Percentiles rank a stretch among this genome's conserved stretches.
These are phyloP conservation scores for Lacanobia wlatinum DNA, from an alignment of 2,888 invertebrate genomes.

Conservation along the genomic window DNA sequence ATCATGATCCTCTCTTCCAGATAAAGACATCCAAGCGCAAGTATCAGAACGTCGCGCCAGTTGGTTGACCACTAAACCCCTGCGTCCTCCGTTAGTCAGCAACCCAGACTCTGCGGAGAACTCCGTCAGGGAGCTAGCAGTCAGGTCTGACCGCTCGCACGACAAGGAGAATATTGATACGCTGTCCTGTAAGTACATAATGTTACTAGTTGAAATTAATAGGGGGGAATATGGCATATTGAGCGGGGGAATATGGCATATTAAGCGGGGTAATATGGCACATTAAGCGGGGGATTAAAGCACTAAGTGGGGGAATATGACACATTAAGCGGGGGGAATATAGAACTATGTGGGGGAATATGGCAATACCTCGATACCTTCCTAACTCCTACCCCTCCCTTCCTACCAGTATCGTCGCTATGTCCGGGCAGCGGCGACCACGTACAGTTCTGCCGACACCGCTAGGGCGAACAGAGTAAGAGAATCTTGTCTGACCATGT, in stretches of 20 bases:
- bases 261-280: too few relatives aligned
- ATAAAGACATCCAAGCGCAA: slow-evolving; percentile 77
- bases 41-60: slow-evolving; percentile 81
- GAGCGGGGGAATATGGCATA: too few relatives aligned
- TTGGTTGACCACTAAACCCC: slow-evolving; percentile 85
- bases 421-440: slow-evolving; percentile 24
- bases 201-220: too few relatives aligned
- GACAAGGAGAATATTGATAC: slow-evolving; percentile 81
- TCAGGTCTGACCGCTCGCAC: slow-evolving; percentile 67
- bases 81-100: slow-evolving; percentile 73
- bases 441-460: slow-evolving; percentile 65
- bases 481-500: too few relatives aligned
- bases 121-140: slow-evolving; percentile 80
- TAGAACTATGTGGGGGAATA: too few relatives aligned
- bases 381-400: background rate
- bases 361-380: too few relatives aligned
- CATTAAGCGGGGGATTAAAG: too few relatives aligned
- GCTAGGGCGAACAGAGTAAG: slow-evolving; percentile 51
- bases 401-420: slow-evolving; percentile 19
- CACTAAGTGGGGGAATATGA: too few relatives aligned
- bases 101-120: slow-evolving; percentile 78
- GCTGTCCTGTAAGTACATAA: slow-evolving; percentile 71
- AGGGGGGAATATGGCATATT: too few relatives aligned
- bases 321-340: too few relatives aligned
- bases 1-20: slow-evolving; percentile 73